Percentiles rank a stretch among this genome's conserved stretches.
These are phyloP conservation scores for Bubalus kerabau DNA, from an alignment of 2,113 vertebrate genomes.

Conservation along the genomic window DNA sequence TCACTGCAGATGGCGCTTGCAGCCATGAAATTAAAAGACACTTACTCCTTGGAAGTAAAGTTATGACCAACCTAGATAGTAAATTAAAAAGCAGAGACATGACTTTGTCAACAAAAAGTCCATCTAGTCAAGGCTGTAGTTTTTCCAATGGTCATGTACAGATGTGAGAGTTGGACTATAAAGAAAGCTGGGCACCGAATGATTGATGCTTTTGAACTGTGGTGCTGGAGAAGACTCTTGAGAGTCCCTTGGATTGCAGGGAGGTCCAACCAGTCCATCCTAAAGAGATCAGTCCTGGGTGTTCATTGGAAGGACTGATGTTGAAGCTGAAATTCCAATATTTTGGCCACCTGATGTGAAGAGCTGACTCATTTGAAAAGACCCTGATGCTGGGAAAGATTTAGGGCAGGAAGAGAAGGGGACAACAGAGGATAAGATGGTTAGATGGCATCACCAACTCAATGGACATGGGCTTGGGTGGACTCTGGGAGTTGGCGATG, in stretches of 20 bases:
- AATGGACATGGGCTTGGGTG: fast-evolving
- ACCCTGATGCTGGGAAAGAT: neutral
- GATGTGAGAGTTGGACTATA: neutral
- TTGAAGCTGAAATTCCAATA: neutral
- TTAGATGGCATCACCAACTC: neutral
- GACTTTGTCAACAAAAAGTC: neutral
- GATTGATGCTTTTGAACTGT: neutral
- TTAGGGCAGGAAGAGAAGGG: neutral
- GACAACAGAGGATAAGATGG: neutral
- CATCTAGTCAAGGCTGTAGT: neutral
- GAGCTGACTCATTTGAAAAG: neutral
- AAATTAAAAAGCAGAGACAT: neutral
- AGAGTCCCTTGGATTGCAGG: neutral
- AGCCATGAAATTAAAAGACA: neutral
- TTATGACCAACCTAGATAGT: neutral
- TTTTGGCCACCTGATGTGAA: neutral
- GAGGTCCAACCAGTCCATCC: neutral
- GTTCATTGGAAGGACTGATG: neutral
- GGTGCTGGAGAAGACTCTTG: neutral
- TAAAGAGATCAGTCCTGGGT: neutral
- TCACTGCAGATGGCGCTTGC: neutral
- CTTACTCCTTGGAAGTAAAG: neutral
- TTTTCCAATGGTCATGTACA: neutral
- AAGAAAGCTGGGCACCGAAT: fast-evolving
- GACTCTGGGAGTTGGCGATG: neutral